Evolutionary conservation across 2,113 vertebrate genomes (phyloP), one percentile per base, ranked within the genome.

Genomic region (Atractosteus spatula): DNA sequence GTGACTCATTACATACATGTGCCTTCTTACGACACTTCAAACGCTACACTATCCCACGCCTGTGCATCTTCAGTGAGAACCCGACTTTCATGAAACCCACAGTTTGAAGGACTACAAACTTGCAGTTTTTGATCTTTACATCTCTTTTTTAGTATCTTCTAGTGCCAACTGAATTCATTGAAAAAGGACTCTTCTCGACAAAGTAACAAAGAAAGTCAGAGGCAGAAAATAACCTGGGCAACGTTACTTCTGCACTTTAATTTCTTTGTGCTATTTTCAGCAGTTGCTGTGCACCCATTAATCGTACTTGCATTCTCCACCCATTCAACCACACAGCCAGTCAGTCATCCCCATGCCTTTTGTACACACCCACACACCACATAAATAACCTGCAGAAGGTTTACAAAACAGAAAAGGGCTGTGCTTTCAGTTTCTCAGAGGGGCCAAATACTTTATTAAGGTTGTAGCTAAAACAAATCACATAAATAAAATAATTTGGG

Each of bases 321-420:
- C 73, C 73, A 70, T 55, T 56, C 29, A 41, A 70, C 68, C 73
- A 70, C 66, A 74, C 6, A 45, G 12, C 68, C 44, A 56, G 54
- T 17, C 51, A 41, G 47, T 45, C 42, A 45, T 41, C 66, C 70
- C 45, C 59, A 69, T 3, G 43, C 59, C 54, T 10, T 8, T 29
- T 8, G 17, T 42, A 51, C 62, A 29, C 62, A 14, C 63, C 61
- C 68, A 68, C 68, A 67, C 61, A 51, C 72, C n/a, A 29, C 11
- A n/a, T 7, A 59, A 14, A 12, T n/a, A 59, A 4, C 7, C 11
- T n/a, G n/a, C 56, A 14, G 56, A 11, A 51, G 47, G 47, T 51
- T 10, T 51, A 10, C 47, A 51, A 51, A 51, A 29, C 29, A 29
- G 29, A 29, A 29, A 29, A 29, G 29, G 29, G 47, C 47, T 51